Conservation (phyloP, 2,888 invertebrate genomes). For the Ectemnius lituratus region DNA sequence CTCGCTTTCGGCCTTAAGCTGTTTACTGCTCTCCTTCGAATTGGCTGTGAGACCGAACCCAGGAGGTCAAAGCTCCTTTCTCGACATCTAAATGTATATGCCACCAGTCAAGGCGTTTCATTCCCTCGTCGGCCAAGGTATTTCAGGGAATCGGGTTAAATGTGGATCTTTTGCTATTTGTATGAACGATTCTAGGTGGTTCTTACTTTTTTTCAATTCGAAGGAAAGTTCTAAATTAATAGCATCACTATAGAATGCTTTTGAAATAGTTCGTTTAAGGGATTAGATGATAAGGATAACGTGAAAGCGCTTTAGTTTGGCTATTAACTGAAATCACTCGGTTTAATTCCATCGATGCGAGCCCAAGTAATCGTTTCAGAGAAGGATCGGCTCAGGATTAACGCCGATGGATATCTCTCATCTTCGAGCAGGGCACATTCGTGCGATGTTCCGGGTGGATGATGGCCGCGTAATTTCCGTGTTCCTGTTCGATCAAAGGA, state of each 20-base stretch:
- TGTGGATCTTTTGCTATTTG: background rate
- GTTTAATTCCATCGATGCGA: no score
- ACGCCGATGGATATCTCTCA: background rate
- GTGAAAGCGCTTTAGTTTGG: no score
- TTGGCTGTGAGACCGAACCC: slow-evolving; percentile 19
- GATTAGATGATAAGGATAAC: no score
- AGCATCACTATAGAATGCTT: no score
- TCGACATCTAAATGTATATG: background rate
- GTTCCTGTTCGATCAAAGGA: slow-evolving; percentile 20
- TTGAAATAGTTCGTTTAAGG: no score
- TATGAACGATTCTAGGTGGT: no score
- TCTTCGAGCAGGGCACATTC: no score
- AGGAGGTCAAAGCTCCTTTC: slow-evolving; percentile 13
- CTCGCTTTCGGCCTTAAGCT: slow-evolving; percentile 18
- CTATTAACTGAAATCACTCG: no score
- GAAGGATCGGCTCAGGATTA: slow-evolving; percentile 7
- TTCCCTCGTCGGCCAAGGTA: slow-evolving; percentile 37
- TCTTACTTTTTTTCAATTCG: no score
- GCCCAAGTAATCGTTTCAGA: no score
- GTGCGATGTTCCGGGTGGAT: no score
- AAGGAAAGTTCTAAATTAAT: no score
- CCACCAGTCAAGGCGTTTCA: background rate
- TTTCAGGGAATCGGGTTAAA: slow-evolving; percentile 52
- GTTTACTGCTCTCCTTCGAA: slow-evolving; percentile 21
- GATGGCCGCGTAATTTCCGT: slow-evolving; percentile 12